Base-by-base conservation (phyloP, 2,113 vertebrate species). In the Micronycteris hirsuta region DNA sequence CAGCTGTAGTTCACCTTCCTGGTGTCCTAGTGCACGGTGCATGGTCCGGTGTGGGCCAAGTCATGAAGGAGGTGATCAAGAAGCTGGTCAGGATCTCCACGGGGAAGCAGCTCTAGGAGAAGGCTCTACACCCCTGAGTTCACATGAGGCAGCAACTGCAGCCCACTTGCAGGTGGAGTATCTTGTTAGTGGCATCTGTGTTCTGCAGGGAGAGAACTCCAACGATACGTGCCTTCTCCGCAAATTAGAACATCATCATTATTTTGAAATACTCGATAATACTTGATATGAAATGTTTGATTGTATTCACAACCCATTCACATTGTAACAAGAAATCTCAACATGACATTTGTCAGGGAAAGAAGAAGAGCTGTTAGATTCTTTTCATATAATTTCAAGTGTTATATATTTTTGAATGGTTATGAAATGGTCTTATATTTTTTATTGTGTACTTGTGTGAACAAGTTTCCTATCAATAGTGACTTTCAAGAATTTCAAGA, bases 351-450 rank as follows among this genome's bases (percentile, higher is more conserved):
- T 93, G 91, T 83, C 68, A 86, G 43, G 86, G 94, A 63, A 88
- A 94, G 78, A 93, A 28, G 47, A 77, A 95, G 86, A 73, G 73
- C 93, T 58, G 85, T 88, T 82, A 82, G 91, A 24, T 65, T 88
- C 85, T 93, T 95, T 93, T 78, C 77, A 96, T 91, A 38, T 31
- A 73, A 97, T 96, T 94, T 94, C 86, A 85, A 97, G 85, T 83
- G 89, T 93, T 86, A 78, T 1, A 83, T 77, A 41, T 91, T 88
- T 95, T 93, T 82, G 67, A 97, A 93, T 78, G 77, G 41, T 74
- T 93, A 68, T 63, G 73, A 95, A 96, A 94, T n/a, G n/a, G 61
- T 58, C 71, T 91, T 74, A 80, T 80, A 47, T 86, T 96, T 97
- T 84, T 94, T 95, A 89, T 97, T 81, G 86, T 20, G 43, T 76